phyloP scores from a whole-genome alignment of 1,140 invertebrate genomes.

The Ganaspis sp. region DNA sequence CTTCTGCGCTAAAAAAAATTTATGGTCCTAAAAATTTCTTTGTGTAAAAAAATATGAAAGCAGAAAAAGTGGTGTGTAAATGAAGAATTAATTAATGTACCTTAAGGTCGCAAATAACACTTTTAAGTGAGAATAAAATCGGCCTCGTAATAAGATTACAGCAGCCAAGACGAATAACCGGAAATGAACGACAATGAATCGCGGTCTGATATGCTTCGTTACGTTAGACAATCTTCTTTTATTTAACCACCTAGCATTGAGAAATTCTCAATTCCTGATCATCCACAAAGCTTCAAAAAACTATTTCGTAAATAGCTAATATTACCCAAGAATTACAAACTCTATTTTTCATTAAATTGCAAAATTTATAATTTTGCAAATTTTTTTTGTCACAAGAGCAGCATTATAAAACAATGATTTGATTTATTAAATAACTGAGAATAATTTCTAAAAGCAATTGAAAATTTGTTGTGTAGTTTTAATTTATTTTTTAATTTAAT shows the following conservation, averaged over 20 bases:
- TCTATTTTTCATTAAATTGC: background rate
- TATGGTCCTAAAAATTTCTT: too few relatives aligned
- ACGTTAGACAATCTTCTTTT: slow-evolving; percentile 11
- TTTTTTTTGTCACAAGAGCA: background rate
- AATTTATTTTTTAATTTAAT: too few relatives aligned
- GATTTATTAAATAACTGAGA: background rate
- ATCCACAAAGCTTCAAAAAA: background rate
- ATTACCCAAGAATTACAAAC: background rate
- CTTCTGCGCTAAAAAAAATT: too few relatives aligned
- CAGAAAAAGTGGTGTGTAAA: too few relatives aligned
- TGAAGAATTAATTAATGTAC: too few relatives aligned
- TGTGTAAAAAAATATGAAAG: too few relatives aligned
- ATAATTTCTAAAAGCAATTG: background rate
- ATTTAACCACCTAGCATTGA: slow-evolving; percentile 7
- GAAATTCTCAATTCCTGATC: slow-evolving; percentile 13
- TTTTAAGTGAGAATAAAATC: background rate
- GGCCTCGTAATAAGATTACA: slow-evolving; percentile 15
- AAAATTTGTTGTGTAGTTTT: too few relatives aligned
- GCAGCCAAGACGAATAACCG: slow-evolving; percentile 22
- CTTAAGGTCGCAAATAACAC: background rate
- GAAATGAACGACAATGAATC: slow-evolving; percentile 14
- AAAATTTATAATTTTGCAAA: too few relatives aligned
- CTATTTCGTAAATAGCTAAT: background rate
- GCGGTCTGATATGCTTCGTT: slow-evolving; percentile 17
- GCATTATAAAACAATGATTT: background rate